phyloP scores from a whole-genome alignment of 1,140 invertebrate genomes.

The Heliconius nattereri region DNA sequence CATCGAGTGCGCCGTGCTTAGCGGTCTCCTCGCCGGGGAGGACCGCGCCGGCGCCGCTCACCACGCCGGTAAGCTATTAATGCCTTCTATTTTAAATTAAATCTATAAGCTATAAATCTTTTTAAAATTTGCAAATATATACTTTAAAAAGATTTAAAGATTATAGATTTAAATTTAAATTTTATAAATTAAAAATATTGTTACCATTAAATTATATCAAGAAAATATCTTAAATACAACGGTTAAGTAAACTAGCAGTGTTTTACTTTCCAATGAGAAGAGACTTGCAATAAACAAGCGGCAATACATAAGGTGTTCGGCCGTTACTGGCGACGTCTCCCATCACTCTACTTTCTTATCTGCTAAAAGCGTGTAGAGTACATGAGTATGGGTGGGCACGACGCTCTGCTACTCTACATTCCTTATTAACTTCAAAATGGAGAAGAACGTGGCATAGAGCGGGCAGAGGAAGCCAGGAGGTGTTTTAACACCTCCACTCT shows the following conservation, averaged over 20 bases:
- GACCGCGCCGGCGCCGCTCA: conserved; percentile 57
- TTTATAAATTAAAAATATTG: too few relatives aligned
- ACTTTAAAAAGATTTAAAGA: too few relatives aligned
- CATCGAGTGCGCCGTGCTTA: conserved; percentile 57
- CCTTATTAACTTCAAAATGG: neutral
- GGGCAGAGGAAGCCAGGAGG: too few relatives aligned
- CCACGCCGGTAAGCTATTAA: conserved; percentile 52
- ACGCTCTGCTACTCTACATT: neutral
- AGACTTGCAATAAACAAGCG: conserved; percentile 35
- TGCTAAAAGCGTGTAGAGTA: conserved; percentile 29
- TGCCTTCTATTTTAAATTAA: too few relatives aligned
- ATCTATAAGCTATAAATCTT: too few relatives aligned
- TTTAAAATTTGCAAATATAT: too few relatives aligned
- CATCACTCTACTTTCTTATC: conserved; percentile 38
- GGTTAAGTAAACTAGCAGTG: neutral
- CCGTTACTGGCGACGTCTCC: conserved; percentile 24
- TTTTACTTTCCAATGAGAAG: neutral
- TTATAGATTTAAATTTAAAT: too few relatives aligned
- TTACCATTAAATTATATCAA: too few relatives aligned
- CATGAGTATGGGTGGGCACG: neutral
- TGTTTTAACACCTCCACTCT: too few relatives aligned
- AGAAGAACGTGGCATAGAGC: too few relatives aligned
- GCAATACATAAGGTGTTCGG: conserved; percentile 22
- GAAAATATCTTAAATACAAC: neutral
- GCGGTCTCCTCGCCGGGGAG: conserved; percentile 59